Percentiles rank a stretch among this genome's conserved stretches.
phyloP scores from a whole-genome alignment of 2,113 vertebrate genomes.

The Cepphus grylle region DNA sequence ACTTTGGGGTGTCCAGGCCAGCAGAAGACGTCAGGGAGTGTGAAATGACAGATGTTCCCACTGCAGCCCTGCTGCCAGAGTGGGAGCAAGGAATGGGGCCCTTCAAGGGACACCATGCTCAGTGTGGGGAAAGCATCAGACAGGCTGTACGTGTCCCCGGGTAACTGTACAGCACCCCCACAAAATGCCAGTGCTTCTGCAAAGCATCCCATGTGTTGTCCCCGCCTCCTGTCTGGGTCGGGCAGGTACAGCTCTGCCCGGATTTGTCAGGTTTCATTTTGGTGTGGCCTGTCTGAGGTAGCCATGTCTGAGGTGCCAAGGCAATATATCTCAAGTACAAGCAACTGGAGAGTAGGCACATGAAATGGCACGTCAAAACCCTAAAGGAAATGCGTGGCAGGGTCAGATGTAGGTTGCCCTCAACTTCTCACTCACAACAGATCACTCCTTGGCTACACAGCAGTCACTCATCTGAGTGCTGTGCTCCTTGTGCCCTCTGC shows the following conservation, averaged over 20 bases:
- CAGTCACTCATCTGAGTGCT: too few species aligned
- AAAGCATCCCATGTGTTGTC: neutral
- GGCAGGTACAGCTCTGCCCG: neutral
- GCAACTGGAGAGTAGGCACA: neutral
- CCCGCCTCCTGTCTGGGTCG: neutral
- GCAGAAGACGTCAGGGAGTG: neutral
- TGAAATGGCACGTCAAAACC: neutral
- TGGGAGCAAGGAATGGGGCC: neutral
- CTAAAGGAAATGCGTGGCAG: neutral
- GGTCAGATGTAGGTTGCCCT: neutral
- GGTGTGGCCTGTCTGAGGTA: neutral
- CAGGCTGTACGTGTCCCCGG: accelerated
- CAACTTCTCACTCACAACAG: neutral
- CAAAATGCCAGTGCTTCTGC: neutral
- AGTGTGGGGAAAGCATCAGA: neutral
- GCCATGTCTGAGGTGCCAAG: neutral
- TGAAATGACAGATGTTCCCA: neutral
- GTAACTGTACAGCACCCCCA: neutral
- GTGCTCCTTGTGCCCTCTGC: neutral
- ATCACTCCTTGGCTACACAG: too few species aligned
- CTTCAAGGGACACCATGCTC: neutral
- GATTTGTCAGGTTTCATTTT: neutral
- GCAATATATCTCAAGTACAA: neutral
- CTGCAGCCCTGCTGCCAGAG: neutral
- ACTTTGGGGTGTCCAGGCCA: neutral